Conservation (phyloP, 2,113 vertebrate genomes). For the Otolemur garnettii region DNA sequence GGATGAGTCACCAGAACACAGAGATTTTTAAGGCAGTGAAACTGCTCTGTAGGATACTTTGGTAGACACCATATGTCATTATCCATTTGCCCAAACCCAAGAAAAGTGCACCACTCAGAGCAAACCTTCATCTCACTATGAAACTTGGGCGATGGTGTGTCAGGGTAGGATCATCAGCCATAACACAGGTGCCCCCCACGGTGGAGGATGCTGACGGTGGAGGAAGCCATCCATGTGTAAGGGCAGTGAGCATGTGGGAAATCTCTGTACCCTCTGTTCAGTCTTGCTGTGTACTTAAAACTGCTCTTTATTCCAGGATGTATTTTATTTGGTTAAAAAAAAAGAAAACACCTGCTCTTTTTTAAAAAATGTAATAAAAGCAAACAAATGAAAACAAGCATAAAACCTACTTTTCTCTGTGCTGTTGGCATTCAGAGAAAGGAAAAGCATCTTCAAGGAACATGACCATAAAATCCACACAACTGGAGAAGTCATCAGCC, state of each 20-base stretch:
- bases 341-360: not conserved
- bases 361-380: not conserved
- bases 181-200: not conserved
- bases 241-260: not conserved
- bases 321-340: too few relatives aligned
- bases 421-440: not conserved
- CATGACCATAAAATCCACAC: not conserved
- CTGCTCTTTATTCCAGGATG: not conserved
- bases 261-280: not conserved
- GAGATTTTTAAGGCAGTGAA: not conserved
- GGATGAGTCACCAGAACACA: not conserved
- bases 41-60: not conserved
- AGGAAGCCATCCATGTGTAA: not conserved
- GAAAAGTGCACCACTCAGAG: not conserved
- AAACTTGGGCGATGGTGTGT: not conserved
- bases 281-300: not conserved
- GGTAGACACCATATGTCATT: not conserved
- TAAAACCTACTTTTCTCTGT: not conserved
- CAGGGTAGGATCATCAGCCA: not conserved
- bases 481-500: slow-evolving; percentile 2
- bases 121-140: not conserved
- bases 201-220: too few relatives aligned
- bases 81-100: not conserved
- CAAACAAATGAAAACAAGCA: not conserved
- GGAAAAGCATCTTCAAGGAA: not conserved